A percentile compares a stretch with the other conserved stretches of the same genome.
Evolutionary conservation across 1,140 invertebrate genomes (phyloP).

Genomic region (Sminthurinus signatus): DNA sequence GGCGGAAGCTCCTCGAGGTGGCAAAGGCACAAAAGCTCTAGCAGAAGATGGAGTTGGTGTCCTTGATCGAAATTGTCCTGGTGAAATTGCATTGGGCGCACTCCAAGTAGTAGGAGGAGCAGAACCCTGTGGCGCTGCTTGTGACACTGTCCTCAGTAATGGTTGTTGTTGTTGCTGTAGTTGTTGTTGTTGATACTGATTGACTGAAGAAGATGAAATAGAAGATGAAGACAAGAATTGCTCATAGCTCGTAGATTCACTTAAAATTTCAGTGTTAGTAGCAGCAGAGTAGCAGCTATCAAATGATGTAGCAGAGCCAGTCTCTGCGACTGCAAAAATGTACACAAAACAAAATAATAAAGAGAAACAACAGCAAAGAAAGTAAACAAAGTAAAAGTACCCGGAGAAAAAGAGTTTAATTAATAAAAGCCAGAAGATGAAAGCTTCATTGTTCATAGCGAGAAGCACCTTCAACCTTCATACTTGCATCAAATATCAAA

Average conservation of each 20-base stretch:
- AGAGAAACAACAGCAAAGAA: constrained; percentile 15
- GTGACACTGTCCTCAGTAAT: background rate
- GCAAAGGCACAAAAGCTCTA: constrained; percentile 1
- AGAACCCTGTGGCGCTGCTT: background rate
- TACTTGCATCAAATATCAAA: too few relatives aligned
- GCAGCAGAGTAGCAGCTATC: constrained; percentile 39
- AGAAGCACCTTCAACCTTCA: too few relatives aligned
- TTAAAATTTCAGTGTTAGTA: constrained; percentile 28
- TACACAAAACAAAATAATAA: constrained; percentile 20
- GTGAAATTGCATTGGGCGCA: constrained; percentile 3
- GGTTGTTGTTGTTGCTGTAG: constrained; percentile 2
- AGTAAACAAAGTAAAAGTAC: too few relatives aligned
- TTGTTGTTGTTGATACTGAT: constrained; percentile 1
- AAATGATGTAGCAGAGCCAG: constrained; percentile 26
- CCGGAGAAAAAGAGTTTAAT: too few relatives aligned
- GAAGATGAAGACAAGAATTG: background rate
- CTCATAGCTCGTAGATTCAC: constrained; percentile 5
- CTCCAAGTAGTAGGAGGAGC: too few relatives aligned
- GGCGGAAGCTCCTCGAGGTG: constrained; percentile 3
- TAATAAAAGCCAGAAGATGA: too few relatives aligned
- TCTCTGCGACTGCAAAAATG: constrained; percentile 33
- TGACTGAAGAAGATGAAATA: background rate
- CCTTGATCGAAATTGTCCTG: constrained; percentile 9
- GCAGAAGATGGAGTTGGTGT: background rate
- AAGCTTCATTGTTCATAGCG: too few relatives aligned